Evolutionary conservation across 1,140 invertebrate species (phyloP).

Genomic region (Phymorhynchus buccinoides): DNA sequence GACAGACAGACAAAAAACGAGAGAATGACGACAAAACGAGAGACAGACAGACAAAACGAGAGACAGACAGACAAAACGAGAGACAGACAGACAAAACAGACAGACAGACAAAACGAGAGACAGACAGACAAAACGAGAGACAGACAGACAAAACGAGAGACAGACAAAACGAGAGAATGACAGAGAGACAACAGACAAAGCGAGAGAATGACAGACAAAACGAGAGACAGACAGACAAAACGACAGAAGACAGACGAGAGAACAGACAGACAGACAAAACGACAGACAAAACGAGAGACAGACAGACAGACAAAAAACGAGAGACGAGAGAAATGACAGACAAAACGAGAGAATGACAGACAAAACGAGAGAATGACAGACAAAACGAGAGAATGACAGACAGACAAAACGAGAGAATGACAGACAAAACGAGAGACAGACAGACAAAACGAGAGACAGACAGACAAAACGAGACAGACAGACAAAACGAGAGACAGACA

Average conservation of each 20-base stretch:
- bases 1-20: not conserved
- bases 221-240: not conserved
- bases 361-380: not conserved
- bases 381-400: too few species aligned
- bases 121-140: not conserved
- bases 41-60: not conserved
- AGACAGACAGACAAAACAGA: not conserved
- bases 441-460: not conserved
- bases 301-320: too few species aligned
- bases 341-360: not conserved
- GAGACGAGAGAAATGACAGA: too few species aligned
- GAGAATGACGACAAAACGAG: too few species aligned
- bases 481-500: not conserved
- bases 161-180: not conserved
- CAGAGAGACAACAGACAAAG: not conserved
- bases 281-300: too few species aligned
- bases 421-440: not conserved
- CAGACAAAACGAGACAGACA: not conserved
- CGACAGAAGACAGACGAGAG: not conserved
- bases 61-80: not conserved
- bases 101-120: not conserved
- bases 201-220: not conserved
- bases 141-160: not conserved
- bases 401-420: not conserved
- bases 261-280: too few species aligned